Conservation (phyloP, 2,797 vertebrate genomes). For the Malacoraja senta region DNA sequence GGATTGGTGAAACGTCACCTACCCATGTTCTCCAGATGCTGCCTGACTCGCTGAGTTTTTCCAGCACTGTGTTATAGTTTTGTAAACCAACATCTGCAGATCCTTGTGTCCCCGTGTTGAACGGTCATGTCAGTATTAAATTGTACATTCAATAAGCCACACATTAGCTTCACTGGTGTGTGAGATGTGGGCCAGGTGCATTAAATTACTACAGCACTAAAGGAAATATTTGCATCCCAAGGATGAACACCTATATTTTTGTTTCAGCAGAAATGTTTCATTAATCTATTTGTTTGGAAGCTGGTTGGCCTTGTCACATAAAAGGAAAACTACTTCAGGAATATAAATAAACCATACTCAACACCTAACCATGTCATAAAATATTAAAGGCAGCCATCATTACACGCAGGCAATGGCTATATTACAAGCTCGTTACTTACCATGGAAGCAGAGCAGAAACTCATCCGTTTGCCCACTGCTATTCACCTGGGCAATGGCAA, state of each 20-base stretch:
- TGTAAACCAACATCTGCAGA: no score
- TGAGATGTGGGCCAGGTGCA: neutral
- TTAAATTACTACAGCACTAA: neutral
- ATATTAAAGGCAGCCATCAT: neutral
- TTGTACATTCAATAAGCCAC: neutral
- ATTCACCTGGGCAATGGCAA: conserved; percentile 93
- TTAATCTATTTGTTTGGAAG: neutral
- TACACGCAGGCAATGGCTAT: neutral
- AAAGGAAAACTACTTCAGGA: neutral
- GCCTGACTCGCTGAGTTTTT: no score
- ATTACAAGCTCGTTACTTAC: conserved; percentile 52
- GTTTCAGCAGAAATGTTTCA: neutral
- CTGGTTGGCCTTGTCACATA: neutral
- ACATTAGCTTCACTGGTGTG: neutral
- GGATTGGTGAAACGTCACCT: no score
- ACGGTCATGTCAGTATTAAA: neutral
- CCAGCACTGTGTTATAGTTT: no score
- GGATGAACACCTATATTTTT: neutral
- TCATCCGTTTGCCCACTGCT: conserved; percentile 84
- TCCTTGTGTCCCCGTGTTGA: neutral
- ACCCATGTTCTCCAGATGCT: no score
- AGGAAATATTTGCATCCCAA: neutral
- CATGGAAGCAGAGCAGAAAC: conserved; percentile 94
- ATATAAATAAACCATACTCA: neutral
- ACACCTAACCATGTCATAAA: neutral